Evolutionary conservation across 1,140 invertebrate species (phyloP).

Genomic region (Macrocentrus cingulum): DNA sequence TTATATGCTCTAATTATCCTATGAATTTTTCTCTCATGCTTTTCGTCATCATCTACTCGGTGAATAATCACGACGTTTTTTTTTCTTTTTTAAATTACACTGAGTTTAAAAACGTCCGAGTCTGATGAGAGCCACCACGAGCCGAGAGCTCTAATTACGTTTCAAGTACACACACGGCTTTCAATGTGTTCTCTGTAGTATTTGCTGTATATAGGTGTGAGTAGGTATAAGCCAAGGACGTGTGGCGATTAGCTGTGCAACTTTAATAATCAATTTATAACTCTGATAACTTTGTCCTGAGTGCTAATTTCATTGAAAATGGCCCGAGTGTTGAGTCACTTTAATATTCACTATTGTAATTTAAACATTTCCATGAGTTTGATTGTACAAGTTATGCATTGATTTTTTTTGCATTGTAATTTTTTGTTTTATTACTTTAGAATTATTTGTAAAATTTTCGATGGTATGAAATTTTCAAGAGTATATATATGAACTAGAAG

Average conservation of each 20-base stretch:
- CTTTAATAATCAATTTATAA: conserved; percentile 21
- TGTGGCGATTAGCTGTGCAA: conserved; percentile 13
- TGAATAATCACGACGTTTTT: too few species aligned
- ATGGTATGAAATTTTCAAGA: too few species aligned
- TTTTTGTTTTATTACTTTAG: too few species aligned
- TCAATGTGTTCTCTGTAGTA: background rate
- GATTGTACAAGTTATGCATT: too few species aligned
- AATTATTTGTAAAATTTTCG: too few species aligned
- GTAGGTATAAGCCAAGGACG: conserved; percentile 5
- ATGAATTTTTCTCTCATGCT: background rate
- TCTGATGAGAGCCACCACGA: background rate
- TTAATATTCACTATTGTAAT: background rate
- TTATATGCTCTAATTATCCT: conserved; percentile 16
- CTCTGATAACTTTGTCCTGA: conserved; percentile 15
- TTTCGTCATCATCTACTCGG: too few species aligned
- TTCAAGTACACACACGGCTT: conserved; percentile 8
- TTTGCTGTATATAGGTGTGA: too few species aligned
- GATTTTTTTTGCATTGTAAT: too few species aligned
- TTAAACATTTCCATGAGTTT: background rate
- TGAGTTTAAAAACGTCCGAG: background rate
- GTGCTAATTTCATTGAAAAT: conserved; percentile 5
- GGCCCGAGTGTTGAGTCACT: too few species aligned
- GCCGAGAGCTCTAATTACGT: conserved; percentile 1
- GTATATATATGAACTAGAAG: too few species aligned
- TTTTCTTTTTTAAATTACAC: background rate